Conservation (phyloP, 2,113 vertebrate species). For the Lota lota region DNA sequence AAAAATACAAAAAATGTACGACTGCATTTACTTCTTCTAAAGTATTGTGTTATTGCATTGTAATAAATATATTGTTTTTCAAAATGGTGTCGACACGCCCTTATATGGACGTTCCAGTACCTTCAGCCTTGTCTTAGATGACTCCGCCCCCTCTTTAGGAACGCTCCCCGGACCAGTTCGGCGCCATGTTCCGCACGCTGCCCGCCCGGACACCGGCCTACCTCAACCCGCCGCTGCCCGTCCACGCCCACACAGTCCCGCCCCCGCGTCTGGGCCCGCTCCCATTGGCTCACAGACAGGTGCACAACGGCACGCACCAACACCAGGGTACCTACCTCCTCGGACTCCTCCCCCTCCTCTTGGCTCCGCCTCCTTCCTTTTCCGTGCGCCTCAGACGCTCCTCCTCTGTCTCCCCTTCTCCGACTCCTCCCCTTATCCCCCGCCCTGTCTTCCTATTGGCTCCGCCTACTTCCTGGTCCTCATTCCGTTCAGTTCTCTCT, state of each 20-base stretch:
- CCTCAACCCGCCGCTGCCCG: conserved; percentile 49
- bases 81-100: not conserved
- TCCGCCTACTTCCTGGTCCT: not conserved
- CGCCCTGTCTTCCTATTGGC: not conserved
- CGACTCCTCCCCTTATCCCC: conserved; percentile 7
- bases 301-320: conserved; percentile 41
- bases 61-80: not conserved
- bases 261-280: conserved; percentile 44
- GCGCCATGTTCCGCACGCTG: conserved; percentile 69
- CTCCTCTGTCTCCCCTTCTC: not conserved
- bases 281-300: conserved; percentile 44
- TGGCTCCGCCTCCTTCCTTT: not conserved
- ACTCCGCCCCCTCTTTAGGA: conserved; percentile 65
- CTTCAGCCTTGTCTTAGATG: too few relatives aligned
- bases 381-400: not conserved
- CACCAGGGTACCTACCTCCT: conserved; percentile 55
- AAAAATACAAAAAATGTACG: too few relatives aligned
- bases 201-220: conserved; percentile 60
- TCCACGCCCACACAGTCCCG: conserved; percentile 50
- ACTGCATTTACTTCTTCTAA: too few relatives aligned
- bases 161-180: conserved; percentile 77
- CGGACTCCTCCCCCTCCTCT: conserved; percentile 3
- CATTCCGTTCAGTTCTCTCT: too few relatives aligned
- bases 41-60: too few relatives aligned
- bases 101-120: too few relatives aligned